Evolutionary conservation across 2,888 invertebrate genomes (phyloP), one percentile per base, ranked within the genome.

Genomic region (Leucoptera coffeella): DNA sequence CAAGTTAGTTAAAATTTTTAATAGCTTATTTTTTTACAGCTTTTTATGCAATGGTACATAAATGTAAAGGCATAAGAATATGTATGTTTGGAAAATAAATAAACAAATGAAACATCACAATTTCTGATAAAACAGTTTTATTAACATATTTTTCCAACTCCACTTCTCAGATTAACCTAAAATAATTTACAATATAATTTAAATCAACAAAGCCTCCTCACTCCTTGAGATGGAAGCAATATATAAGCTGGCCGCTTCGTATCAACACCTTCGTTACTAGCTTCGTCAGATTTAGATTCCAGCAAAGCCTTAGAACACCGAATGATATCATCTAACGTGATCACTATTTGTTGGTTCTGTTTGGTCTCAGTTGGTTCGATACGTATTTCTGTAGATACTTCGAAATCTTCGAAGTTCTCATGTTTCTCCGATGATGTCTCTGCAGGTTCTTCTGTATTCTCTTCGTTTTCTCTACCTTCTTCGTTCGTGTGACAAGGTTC

Each of bases 211-310:
- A 17, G 24, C 15, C 17, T 25, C 14, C n/a, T 14, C 14, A 23
- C 14, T n/a, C 23, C 23, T 9, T 14, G 14, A 45, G 39, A 37
- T 8, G 52, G 49, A 8, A 65, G 38, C 9, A 69, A 34, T 24
- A 69, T 49, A 33, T 65, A 67, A 1, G 62, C 55, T n/a, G n/a
- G n/a, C n/a, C n/a, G n/a, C n/a, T n/a, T n/a, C n/a, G n/a, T n/a
- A n/a, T n/a, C n/a, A n/a, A n/a, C n/a, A n/a, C n/a, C n/a, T n/a
- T n/a, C n/a, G n/a, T n/a, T n/a, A n/a, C n/a, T n/a, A n/a, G n/a
- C n/a, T n/a, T n/a, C n/a, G n/a, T n/a, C n/a, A n/a, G 33, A 11
- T 35, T 35, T 32, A 37, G 40, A 10, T 28, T 40, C 15, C 56
- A 38, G 8, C 10, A 56, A 50, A 20, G 51, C 36, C 39, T 59